Percentiles rank a stretch among this genome's conserved stretches.
Evolutionary conservation across 1,140 invertebrate species (phyloP).

Genomic region (Drosophila virilis): DNA sequence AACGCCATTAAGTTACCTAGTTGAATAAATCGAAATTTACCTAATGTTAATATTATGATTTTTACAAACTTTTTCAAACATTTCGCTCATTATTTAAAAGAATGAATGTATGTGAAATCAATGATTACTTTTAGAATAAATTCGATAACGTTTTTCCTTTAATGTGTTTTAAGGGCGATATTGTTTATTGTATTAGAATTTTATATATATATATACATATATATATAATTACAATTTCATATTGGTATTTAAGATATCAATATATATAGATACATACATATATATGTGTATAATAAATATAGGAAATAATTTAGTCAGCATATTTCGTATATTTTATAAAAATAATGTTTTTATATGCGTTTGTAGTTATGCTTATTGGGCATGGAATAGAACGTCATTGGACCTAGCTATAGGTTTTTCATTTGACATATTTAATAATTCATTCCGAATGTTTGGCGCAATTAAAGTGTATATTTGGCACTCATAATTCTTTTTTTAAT

Average conservation of each 20-base stretch:
- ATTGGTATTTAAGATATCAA: constrained; percentile 32
- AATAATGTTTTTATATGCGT: constrained; percentile 59
- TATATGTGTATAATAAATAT: constrained; percentile 13
- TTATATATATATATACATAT: constrained; percentile 15
- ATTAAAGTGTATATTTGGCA: constrained; percentile 65
- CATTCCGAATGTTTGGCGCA: constrained; percentile 55
- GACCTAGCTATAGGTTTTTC: constrained; percentile 30
- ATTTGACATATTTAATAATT: constrained; percentile 48
- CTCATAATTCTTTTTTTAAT: constrained; percentile 44
- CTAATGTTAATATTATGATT: constrained; percentile 22
- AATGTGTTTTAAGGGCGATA: constrained; percentile 27
- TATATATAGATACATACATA: constrained; percentile 47
- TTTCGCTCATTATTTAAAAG: neutral
- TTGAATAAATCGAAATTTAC: constrained; percentile 31
- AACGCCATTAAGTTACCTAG: constrained; percentile 52
- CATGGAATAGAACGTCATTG: constrained; percentile 32
- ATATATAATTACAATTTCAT: constrained; percentile 4
- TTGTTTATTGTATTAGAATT: constrained; percentile 12
- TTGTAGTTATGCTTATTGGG: constrained; percentile 24
- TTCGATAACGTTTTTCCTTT: constrained; percentile 47
- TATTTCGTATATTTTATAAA: constrained; percentile 67
- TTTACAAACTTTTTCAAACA: constrained; percentile 11
- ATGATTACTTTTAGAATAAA: constrained; percentile 53
- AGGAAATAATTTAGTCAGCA: constrained; percentile 56
- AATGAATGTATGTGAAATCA: constrained; percentile 13